Conservation (phyloP, 2,888 invertebrate species). For the Drosophila algonquin region DNA sequence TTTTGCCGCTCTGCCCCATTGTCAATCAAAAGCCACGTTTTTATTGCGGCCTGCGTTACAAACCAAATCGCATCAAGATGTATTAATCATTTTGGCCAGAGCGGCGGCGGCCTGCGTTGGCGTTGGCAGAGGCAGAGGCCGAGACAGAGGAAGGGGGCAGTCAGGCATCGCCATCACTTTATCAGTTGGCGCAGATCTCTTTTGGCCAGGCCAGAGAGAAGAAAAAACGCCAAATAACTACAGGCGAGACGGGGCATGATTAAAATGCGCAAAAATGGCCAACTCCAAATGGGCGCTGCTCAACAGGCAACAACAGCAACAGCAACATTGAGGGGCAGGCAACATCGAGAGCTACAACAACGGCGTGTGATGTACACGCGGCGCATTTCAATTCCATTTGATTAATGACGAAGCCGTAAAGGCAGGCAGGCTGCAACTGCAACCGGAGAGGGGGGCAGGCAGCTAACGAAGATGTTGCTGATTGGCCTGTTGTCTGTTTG, state of each 20-base stretch:
- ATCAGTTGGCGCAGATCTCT: constrained; percentile 67
- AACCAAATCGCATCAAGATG: constrained; percentile 79
- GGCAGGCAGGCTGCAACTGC: constrained; percentile 61
- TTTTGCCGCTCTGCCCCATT: constrained; percentile 59
- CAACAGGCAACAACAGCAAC: constrained; percentile 46
- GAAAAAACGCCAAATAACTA: constrained; percentile 72
- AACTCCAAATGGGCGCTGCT: constrained; percentile 78
- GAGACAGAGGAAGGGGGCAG: constrained; percentile 22
- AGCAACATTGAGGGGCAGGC: constrained; percentile 15
- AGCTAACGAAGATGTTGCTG: constrained; percentile 74
- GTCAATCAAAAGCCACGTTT: constrained; percentile 77
- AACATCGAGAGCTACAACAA: constrained; percentile 45
- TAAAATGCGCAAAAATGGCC: constrained; percentile 78
- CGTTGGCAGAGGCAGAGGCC: constrained; percentile 32
- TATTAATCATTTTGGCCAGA: constrained; percentile 73
- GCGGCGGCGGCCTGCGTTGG: constrained; percentile 38
- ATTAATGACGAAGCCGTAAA: constrained; percentile 78
- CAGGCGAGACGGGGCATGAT: constrained; percentile 76
- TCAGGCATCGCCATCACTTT: constrained; percentile 52
- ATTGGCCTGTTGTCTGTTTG: constrained; percentile 67
- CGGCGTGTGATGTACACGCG: constrained; percentile 75
- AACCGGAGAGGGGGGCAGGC: constrained; percentile 22
- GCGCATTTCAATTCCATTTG: constrained; percentile 80
- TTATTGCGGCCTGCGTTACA: constrained; percentile 71
- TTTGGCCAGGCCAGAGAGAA: constrained; percentile 55